Base-by-base conservation (phyloP, 2,113 vertebrate species). In the Blennius ocellaris region DNA sequence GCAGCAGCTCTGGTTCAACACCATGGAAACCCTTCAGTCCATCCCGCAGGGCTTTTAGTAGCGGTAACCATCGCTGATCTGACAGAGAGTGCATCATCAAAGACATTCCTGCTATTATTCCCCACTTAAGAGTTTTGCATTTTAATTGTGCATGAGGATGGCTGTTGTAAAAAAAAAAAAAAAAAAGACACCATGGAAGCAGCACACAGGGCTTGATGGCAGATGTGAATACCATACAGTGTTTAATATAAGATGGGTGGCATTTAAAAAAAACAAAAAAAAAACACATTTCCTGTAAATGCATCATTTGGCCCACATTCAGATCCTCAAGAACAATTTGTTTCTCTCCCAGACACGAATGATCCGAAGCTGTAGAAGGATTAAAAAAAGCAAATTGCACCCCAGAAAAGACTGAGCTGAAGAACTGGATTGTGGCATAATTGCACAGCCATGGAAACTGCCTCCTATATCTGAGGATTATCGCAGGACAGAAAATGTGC, bases 21-120 rank as follows among this genome's bases (percentile, higher is more conserved):
- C 85, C 85, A 87, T 87, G 81, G 87, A 84, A 86, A 87, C 82
- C 66, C 76, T 21, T 62, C 50, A 48, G 8, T 62, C 3, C 7
- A 12, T 36, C 65, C 53, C 69, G 50, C 72, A 9, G 57, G 0
- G 69, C 78, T 75, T 82, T 84, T 68, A 82, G 41, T 69, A 71
- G 65, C 65, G 21, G 63, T 68, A 78, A 57, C 71, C 21, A 59
- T 76, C 73, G 49, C 76, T 38, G 56, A 11, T 10, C 51, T 73
- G 72, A 53, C 53, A 72, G 49, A n/a, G 57, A 79, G 50, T 12
- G 30, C 78, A 71, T 40, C 83, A 83, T 87, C 84, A 89, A 89
- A 91, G 73, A 85, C 78, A 37, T 75, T 77, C 75, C 67, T 76
- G 57, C 60, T 47, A 76, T 85, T 86, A 83, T 82, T 67, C 37